phyloP scores from a whole-genome alignment of 1,140 invertebrate genomes.

The Bombus waltoni region DNA sequence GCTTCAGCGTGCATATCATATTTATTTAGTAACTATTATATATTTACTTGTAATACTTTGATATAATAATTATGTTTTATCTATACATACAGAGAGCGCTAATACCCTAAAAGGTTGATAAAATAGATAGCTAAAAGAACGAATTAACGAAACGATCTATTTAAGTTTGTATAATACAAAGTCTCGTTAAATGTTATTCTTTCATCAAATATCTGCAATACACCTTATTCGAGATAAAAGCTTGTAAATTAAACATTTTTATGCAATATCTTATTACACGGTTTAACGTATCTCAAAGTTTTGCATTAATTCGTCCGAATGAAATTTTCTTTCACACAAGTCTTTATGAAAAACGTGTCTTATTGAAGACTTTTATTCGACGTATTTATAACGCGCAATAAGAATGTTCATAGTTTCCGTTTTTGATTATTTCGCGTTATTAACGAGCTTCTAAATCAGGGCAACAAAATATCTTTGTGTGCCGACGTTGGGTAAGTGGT shows the following conservation, averaged over 20 bases:
- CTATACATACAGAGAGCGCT: not conserved
- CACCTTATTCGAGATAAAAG: not conserved
- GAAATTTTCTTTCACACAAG: not conserved
- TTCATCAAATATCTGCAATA: not conserved
- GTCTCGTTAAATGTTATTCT: not conserved
- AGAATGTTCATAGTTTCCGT: not conserved
- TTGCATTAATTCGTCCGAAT: not conserved
- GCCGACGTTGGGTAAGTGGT: not conserved
- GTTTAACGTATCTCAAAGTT: not conserved
- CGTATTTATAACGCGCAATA: not conserved
- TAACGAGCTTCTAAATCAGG: not conserved
- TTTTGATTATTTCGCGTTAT: not conserved
- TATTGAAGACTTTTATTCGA: not conserved
- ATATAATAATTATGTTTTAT: not conserved
- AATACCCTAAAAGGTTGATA: not conserved
- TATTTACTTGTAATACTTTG: too few species aligned
- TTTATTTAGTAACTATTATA: not conserved
- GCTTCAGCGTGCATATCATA: not conserved
- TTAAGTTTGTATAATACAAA: not conserved
- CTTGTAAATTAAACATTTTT: not conserved
- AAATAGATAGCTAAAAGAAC: not conserved
- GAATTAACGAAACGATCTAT: not conserved
- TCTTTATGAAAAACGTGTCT: not conserved
- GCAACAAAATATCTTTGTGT: not conserved
- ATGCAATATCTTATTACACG: not conserved